Evolutionary conservation across 1,140 invertebrate genomes (phyloP), one percentile per base, ranked within the genome.

Genomic region (Lethrus apterus): DNA sequence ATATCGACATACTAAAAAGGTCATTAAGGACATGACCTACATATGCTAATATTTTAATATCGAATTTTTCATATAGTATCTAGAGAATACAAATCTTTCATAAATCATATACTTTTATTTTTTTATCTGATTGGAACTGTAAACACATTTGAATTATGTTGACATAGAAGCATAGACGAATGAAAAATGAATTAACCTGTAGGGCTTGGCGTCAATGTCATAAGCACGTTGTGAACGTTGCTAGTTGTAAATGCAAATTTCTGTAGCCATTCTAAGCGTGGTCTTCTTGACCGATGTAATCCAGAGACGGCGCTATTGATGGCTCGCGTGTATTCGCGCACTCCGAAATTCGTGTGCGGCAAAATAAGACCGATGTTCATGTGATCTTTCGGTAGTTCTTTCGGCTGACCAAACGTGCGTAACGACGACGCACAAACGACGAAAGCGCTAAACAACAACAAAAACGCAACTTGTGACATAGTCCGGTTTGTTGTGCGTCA

Each of bases 121-220:
- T n/a, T n/a, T n/a, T n/a, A n/a, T n/a, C n/a, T n/a, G n/a, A n/a
- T n/a, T n/a, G n/a, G n/a, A n/a, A n/a, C n/a, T n/a, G n/a, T n/a
- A n/a, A n/a, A n/a, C n/a, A n/a, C n/a, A n/a, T n/a, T n/a, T n/a
- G n/a, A n/a, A n/a, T n/a, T n/a, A n/a, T n/a, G n/a, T n/a, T n/a
- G n/a, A n/a, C n/a, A n/a, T n/a, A n/a, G n/a, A n/a, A n/a, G n/a
- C n/a, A n/a, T n/a, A n/a, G n/a, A n/a, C n/a, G n/a, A n/a, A n/a
- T n/a, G n/a, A n/a, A n/a, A n/a, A n/a, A n/a, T n/a, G n/a, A 14
- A 54, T 41, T 65, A 69, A 86, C 83, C 82, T 75, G 79, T 86
- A 7, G 84, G 84, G 70, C 79, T 84, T 5, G 84, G 84, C 31
- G 80, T 83, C 13, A 87, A 66, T 40, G 74, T 76, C 75, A 84